Conservation (phyloP, 2,888 invertebrate genomes). For the Chymomyza fuscimana region DNA sequence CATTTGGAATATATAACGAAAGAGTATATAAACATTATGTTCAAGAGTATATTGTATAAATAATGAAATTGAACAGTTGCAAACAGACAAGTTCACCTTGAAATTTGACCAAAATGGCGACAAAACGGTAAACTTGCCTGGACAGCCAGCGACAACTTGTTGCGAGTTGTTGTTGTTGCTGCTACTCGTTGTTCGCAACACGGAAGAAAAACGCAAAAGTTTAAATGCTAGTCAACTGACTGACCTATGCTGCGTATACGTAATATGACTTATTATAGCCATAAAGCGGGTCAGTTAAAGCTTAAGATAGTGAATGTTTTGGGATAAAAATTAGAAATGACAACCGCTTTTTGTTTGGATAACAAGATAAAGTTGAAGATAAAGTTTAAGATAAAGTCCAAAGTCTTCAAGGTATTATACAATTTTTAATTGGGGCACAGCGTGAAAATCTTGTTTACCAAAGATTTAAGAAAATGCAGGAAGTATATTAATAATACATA, state of each 20-base stretch:
- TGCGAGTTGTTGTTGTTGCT: constrained; percentile 43
- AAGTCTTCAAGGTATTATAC: too few relatives aligned
- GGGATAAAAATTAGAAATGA: too few relatives aligned
- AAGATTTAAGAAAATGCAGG: too few relatives aligned
- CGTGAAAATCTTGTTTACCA: too few relatives aligned
- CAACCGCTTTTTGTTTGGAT: too few relatives aligned
- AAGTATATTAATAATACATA: too few relatives aligned
- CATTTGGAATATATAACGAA: constrained; percentile 69
- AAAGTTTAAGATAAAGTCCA: too few relatives aligned
- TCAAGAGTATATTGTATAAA: constrained; percentile 42
- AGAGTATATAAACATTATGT: constrained; percentile 65
- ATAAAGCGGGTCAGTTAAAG: background rate
- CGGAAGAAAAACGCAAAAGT: constrained; percentile 69
- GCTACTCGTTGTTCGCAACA: constrained; percentile 60
- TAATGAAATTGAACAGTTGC: constrained; percentile 41
- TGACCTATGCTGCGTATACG: constrained; percentile 57
- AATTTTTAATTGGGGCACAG: too few relatives aligned
- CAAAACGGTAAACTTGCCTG: constrained; percentile 36
- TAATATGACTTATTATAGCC: constrained; percentile 44
- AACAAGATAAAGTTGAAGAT: too few relatives aligned
- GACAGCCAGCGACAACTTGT: constrained; percentile 65
- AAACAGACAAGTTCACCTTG: constrained; percentile 77
- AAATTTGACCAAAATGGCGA: constrained; percentile 71
- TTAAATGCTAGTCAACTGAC: constrained; percentile 34
- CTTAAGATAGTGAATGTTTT: background rate